Evolutionary conservation across 2,113 vertebrate species (phyloP).

Genomic region (Himantopus leucocephalus): DNA sequence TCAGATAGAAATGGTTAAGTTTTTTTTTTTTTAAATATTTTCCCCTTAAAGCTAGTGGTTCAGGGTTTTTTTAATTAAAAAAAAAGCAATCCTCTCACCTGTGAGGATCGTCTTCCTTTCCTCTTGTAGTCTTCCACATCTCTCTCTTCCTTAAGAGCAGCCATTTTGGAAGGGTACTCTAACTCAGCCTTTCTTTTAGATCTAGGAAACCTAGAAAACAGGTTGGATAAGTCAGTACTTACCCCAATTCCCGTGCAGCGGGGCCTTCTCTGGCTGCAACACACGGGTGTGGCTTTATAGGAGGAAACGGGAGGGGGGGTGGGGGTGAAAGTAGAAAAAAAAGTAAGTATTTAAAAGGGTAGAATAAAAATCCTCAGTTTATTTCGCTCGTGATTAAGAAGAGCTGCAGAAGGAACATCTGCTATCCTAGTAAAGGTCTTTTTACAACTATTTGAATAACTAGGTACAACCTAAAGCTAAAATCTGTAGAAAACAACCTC

Average conservation of each 20-base stretch:
- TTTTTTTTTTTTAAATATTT: neutral
- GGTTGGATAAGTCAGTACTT: constrained; percentile 54
- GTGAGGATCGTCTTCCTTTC: constrained; percentile 73
- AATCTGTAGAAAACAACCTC: neutral
- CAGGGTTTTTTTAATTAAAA: neutral
- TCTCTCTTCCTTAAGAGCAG: constrained; percentile 67
- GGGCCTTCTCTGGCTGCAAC: neutral
- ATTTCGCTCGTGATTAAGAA: neutral
- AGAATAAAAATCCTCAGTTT: neutral
- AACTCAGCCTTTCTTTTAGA: constrained; percentile 58
- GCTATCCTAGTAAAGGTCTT: neutral
- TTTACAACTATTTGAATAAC: neutral
- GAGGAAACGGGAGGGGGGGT: accelerated
- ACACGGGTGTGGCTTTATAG: neutral
- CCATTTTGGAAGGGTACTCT: constrained; percentile 66
- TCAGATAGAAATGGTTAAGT: neutral
- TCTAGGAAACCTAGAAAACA: constrained; percentile 67
- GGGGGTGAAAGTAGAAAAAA: neutral
- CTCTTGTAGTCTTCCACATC: constrained; percentile 74
- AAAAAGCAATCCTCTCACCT: constrained; percentile 43
- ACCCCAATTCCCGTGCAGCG: neutral
- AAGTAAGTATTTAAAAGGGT: neutral
- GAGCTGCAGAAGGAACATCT: neutral
- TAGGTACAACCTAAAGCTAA: neutral
- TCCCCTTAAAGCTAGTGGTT: neutral